Evolutionary conservation across 2,888 invertebrate genomes (phyloP).

Genomic region (Cephus pygmeus): DNA sequence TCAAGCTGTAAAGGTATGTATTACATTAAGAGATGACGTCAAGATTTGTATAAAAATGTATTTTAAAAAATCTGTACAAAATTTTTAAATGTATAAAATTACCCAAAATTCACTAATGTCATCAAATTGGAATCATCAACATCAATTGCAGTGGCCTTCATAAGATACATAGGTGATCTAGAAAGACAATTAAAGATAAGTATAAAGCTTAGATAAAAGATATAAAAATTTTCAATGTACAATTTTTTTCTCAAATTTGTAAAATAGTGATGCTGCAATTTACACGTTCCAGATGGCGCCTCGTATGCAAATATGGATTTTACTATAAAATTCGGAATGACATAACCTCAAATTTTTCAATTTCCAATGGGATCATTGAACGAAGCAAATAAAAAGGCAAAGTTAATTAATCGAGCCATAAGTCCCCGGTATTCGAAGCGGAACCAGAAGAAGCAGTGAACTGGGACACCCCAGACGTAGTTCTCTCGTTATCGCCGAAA

Average conservation of each 20-base stretch:
- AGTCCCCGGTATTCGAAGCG: neutral
- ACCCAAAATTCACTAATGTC: too few relatives aligned
- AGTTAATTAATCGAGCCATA: neutral
- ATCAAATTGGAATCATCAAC: too few relatives aligned
- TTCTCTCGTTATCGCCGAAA: neutral
- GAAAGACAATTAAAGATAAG: neutral
- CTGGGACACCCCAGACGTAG: neutral
- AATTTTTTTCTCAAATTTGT: neutral
- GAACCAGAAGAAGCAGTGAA: neutral
- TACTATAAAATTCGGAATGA: too few relatives aligned
- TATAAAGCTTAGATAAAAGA: neutral
- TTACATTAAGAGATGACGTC: too few relatives aligned
- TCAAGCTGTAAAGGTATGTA: neutral
- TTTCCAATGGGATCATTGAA: neutral
- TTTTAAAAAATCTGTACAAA: too few relatives aligned
- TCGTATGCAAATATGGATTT: neutral
- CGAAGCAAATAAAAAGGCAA: neutral
- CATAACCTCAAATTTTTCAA: too few relatives aligned
- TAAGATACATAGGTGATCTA: neutral
- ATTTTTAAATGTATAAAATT: too few relatives aligned
- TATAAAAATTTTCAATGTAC: neutral
- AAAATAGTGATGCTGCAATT: neutral
- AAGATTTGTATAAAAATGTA: neutral
- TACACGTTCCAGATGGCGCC: neutral
- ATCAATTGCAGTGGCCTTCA: too few relatives aligned